A percentile compares a stretch with the other conserved stretches of the same genome.
phyloP scores from a whole-genome alignment of 2,888 invertebrate genomes.

The Lepas anatifera region DNA sequence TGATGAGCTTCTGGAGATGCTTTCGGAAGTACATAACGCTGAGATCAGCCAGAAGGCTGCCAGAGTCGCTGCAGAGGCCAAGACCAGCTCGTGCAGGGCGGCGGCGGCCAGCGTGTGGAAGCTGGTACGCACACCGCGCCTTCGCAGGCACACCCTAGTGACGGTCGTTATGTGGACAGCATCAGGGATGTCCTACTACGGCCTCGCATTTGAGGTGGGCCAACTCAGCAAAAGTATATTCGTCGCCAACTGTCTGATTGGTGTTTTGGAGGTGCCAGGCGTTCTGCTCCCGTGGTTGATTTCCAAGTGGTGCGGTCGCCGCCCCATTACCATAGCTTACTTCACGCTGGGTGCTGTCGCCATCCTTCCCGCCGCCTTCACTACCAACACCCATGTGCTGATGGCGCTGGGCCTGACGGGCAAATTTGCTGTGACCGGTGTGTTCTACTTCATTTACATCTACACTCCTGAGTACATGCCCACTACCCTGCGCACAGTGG shows the following conservation, averaged over 20 bases:
- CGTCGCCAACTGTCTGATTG: slow-evolving; percentile 69
- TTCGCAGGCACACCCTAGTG: slow-evolving; percentile 55
- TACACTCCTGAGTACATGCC: slow-evolving; percentile 81
- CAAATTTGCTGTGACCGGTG: slow-evolving; percentile 26
- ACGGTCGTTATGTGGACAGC: slow-evolving; percentile 71
- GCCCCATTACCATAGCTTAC: slow-evolving; percentile 38
- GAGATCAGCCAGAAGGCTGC: background rate
- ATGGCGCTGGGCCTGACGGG: slow-evolving; percentile 45
- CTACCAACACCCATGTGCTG: slow-evolving; percentile 63
- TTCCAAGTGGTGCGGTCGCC: slow-evolving; percentile 41
- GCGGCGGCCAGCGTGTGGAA: slow-evolving; percentile 45
- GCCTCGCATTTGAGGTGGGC: slow-evolving; percentile 72
- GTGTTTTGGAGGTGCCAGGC: slow-evolving; percentile 35
- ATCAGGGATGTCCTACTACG: slow-evolving; percentile 75
- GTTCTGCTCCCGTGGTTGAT: slow-evolving; percentile 13
- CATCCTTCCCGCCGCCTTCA: slow-evolving; percentile 48
- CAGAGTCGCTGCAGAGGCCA: background rate
- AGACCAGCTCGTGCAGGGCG: slow-evolving; percentile 36
- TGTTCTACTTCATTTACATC: slow-evolving; percentile 73
- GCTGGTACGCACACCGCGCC: slow-evolving; percentile 53
- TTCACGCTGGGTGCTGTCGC: slow-evolving; percentile 26
- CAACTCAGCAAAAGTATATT: slow-evolving; percentile 69
- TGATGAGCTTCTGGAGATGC: slow-evolving; percentile 17
- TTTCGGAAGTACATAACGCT: background rate
- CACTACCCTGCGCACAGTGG: slow-evolving; percentile 74